A percentile compares a stretch with the other conserved stretches of the same genome.
Conservation (phyloP, 2,888 invertebrate genomes). For the Salpingus planirostris region DNA sequence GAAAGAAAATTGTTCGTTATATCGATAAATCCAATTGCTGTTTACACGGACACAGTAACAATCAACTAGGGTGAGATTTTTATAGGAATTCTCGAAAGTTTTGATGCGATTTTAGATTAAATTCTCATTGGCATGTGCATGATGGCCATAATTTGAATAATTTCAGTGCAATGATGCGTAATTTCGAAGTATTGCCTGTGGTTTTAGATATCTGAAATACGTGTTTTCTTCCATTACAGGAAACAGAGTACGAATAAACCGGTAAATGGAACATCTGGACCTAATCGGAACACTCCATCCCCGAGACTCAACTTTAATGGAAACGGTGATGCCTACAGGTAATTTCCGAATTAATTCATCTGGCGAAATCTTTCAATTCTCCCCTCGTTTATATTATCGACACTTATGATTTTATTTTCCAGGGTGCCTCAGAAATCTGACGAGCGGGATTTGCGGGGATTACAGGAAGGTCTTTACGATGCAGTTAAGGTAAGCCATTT, state of each 20-base stretch:
- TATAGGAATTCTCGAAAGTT: too few species aligned
- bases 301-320: constrained; percentile 33
- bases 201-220: constrained; percentile 1
- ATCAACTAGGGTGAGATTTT: background rate
- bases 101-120: too few species aligned
- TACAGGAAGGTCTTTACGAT: constrained; percentile 32
- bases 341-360: too few species aligned
- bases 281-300: constrained; percentile 26
- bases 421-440: constrained; percentile 13
- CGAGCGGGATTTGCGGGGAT: constrained; percentile 17
- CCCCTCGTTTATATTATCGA: too few species aligned
- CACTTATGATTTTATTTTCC: constrained; percentile 3
- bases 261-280: constrained; percentile 30
- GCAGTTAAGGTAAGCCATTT: constrained; percentile 39
- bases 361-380: too few species aligned
- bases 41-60: constrained; percentile 21
- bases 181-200: constrained; percentile 2
- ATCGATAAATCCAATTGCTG: constrained; percentile 34
- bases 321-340: constrained; percentile 25
- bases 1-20: constrained; percentile 32
- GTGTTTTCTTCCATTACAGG: constrained; percentile 21
- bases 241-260: constrained; percentile 30
- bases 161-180: background rate
- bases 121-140: too few species aligned
- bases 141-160: too few species aligned